A percentile compares a stretch with the other conserved stretches of the same genome.
Evolutionary conservation across 2,888 invertebrate genomes (phyloP).

Genomic region (Sinotaia quadrata): DNA sequence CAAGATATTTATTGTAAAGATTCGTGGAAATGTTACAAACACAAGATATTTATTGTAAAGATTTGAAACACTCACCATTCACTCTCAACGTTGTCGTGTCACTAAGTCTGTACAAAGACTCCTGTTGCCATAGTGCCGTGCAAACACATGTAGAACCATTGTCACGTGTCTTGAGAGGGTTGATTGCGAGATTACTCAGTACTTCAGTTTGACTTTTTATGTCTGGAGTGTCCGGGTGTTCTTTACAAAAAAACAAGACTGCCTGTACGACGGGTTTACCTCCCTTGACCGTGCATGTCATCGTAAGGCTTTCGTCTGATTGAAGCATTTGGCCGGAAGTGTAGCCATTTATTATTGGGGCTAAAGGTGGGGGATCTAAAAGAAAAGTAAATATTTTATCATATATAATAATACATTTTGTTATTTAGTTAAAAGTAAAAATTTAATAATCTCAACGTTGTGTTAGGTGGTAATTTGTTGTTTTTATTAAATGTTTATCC

Average conservation of each 20-base stretch:
- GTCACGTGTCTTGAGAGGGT: not conserved
- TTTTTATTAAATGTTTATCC: no score
- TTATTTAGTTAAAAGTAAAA: no score
- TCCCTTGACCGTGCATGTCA: not conserved
- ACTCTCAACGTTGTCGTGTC: no score
- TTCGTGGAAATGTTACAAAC: no score
- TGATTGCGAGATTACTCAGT: not conserved
- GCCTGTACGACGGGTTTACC: not conserved
- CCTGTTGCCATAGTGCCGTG: not conserved
- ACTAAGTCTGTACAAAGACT: no score
- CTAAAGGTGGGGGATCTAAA: not conserved
- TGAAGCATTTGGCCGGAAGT: not conserved
- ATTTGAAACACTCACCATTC: no score
- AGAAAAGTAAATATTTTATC: not conserved
- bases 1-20: no score
- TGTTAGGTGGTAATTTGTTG: no score
- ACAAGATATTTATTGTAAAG: no score
- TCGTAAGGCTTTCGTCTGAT: not conserved
- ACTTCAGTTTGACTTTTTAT: not conserved
- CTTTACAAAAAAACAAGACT: not conserved
- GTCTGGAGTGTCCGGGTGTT: not conserved
- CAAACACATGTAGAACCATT: not conserved
- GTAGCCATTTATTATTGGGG: not conserved
- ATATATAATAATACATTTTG: no score
- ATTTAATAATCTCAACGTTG: no score